Evolutionary conservation across 2,113 vertebrate genomes (phyloP).

Genomic region (Neopipo cinnamomea): DNA sequence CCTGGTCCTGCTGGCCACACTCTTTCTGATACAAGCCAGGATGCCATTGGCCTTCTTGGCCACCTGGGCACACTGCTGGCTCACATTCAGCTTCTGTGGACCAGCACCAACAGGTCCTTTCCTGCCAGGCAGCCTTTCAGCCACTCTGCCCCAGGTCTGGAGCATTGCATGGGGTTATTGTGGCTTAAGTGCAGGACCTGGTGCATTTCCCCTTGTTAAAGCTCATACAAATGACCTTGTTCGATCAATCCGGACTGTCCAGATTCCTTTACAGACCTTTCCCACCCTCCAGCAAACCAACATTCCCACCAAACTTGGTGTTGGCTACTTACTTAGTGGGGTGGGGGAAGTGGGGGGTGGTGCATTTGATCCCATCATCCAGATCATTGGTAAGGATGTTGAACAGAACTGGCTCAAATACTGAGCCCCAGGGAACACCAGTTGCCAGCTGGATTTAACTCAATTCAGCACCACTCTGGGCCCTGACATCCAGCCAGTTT

Average conservation of each 20-base stretch:
- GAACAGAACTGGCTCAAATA: not conserved
- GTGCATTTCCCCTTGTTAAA: not conserved
- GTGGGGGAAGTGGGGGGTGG: too few relatives aligned
- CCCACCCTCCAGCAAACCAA: not conserved
- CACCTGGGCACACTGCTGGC: not conserved
- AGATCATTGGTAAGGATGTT: not conserved
- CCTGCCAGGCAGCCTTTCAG: not conserved
- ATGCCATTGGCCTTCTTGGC: accelerated
- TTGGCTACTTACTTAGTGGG: not conserved
- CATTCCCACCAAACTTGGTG: not conserved
- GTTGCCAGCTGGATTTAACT: not conserved
- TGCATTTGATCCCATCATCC: not conserved
- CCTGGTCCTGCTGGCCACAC: not conserved
- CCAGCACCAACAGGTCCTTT: not conserved
- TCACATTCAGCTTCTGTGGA: accelerated
- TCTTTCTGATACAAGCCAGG: not conserved
- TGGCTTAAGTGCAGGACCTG: not conserved
- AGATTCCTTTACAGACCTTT: not conserved
- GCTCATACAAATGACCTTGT: not conserved
- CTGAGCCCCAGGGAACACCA: not conserved
- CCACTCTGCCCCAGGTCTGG: not conserved
- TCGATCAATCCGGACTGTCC: not conserved
- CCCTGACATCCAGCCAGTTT: not conserved
- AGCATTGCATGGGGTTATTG: accelerated
- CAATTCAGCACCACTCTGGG: too few relatives aligned